Evolutionary conservation across 2,797 vertebrate genomes (phyloP), one percentile per base, ranked within the genome.

Genomic region (Darevskia nairensis): DNA sequence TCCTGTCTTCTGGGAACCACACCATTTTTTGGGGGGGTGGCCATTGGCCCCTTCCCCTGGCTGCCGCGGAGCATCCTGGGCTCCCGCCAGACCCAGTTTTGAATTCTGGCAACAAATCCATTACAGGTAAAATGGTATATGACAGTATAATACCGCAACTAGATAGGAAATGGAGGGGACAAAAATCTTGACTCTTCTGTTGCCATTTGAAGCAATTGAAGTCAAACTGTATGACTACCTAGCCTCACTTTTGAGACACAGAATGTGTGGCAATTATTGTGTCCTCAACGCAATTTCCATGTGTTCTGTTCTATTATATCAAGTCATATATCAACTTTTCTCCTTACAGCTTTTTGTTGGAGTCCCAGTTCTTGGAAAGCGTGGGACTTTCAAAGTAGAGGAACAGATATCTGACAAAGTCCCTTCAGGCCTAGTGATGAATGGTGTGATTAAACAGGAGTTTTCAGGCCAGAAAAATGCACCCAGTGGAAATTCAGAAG

Each of bases 401-500:
- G 94, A 92, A 88, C 17, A 39, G n/a, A 90, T 83, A 17, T 2
- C 92, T 83, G 91, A 83, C 23, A 1, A 2, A 27, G 41, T 46
- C 88, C 66, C 72, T 91, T 78, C 92, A 91, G 88, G 85, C 88
- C 86, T 80, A 76, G 96, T 95, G 94, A 98, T 98, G 97, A 97
- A 95, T 89, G 95, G 96, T 91, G 95, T 91, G 93, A 95, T 90
- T 92, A 94, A 94, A 25, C 94, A 96, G 94, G 93, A 94, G 59
- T 11, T 17, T 88, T 82, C 35, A 0, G 90, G 91, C 82, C 91
- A 83, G 74, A 88, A 86, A 80, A 93, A 89, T 87, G 86, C 95
- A 35, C 8, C 88, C 86, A 92, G 91, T 27, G 95, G 93, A 89
- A 90, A 94, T 92, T 96, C 92, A 29, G 93, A 94, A 82, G 93